These are phyloP conservation scores for Octonoba sinensis DNA, from an alignment of 2,888 invertebrate genomes.

Conservation along the genomic window DNA sequence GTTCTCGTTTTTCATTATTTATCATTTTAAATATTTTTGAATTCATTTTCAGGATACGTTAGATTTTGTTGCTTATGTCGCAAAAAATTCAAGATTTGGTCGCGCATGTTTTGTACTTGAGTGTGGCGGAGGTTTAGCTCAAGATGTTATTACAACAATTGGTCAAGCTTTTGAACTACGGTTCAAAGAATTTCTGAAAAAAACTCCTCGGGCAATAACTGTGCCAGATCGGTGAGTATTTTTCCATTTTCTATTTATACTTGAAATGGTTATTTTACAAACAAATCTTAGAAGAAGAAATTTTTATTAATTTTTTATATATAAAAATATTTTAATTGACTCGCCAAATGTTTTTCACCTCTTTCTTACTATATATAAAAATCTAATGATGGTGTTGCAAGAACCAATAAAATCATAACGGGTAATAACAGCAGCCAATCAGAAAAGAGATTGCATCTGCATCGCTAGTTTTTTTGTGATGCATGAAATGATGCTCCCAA, in stretches of 20 bases:
- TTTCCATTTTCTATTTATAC: not conserved
- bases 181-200: constrained; percentile 67
- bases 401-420: too few relatives aligned
- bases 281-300: too few relatives aligned
- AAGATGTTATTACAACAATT: constrained; percentile 96
- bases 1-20: not conserved
- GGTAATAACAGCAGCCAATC: too few relatives aligned
- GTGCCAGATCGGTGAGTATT: constrained; percentile 62
- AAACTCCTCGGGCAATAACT: constrained; percentile 65
- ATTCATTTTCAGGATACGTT: constrained; percentile 82
- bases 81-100: constrained; percentile 90
- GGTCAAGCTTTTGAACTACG: constrained; percentile 95
- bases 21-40: not conserved
- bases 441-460: too few relatives aligned
- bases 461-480: too few relatives aligned
- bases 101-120: constrained; percentile 96
- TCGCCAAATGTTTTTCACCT: too few relatives aligned
- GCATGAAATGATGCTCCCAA: too few relatives aligned
- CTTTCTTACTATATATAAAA: too few relatives aligned
- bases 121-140: constrained; percentile 89
- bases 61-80: constrained; percentile 97
- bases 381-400: too few relatives aligned
- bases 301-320: too few relatives aligned
- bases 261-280: not conserved
- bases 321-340: too few relatives aligned